Conservation (phyloP, 2,888 invertebrate species). For the Epistrophella euchroma region DNA sequence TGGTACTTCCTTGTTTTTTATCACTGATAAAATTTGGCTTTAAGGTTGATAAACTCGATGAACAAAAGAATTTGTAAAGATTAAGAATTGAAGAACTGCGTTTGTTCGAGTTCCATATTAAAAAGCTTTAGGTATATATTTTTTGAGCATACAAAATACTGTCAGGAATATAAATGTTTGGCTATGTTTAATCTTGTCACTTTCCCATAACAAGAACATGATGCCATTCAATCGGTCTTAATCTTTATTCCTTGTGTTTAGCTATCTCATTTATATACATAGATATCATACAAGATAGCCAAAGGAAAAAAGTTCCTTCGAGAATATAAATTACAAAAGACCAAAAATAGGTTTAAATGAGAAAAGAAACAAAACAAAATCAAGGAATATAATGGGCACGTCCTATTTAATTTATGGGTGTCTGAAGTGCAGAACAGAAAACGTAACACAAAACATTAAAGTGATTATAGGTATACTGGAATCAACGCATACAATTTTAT, state of each 20-base stretch:
- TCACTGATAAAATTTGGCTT: too few species aligned
- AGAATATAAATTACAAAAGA: not conserved
- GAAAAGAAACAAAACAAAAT: not conserved
- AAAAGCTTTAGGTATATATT: not conserved
- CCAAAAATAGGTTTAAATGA: not conserved
- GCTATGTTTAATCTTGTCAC: not conserved
- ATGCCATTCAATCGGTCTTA: conserved; percentile 5
- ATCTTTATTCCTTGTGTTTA: not conserved
- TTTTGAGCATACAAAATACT: not conserved
- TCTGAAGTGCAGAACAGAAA: conserved; percentile 11
- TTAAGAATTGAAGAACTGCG: not conserved
- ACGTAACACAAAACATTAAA: not conserved
- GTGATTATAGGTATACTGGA: not conserved
- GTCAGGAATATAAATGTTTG: conserved; percentile 1
- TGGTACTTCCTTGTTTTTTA: too few species aligned
- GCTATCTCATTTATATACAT: not conserved
- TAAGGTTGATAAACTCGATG: too few species aligned
- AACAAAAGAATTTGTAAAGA: too few species aligned
- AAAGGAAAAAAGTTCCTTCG: not conserved
- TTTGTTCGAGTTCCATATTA: not conserved
- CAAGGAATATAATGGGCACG: not conserved
- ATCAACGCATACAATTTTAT: not conserved
- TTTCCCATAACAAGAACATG: not conserved
- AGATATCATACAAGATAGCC: too few species aligned
- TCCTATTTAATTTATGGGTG: not conserved